These are phyloP conservation scores for Pygoscelis antarcticus DNA, from an alignment of 2,113 vertebrate genomes.

Conservation along the genomic window DNA sequence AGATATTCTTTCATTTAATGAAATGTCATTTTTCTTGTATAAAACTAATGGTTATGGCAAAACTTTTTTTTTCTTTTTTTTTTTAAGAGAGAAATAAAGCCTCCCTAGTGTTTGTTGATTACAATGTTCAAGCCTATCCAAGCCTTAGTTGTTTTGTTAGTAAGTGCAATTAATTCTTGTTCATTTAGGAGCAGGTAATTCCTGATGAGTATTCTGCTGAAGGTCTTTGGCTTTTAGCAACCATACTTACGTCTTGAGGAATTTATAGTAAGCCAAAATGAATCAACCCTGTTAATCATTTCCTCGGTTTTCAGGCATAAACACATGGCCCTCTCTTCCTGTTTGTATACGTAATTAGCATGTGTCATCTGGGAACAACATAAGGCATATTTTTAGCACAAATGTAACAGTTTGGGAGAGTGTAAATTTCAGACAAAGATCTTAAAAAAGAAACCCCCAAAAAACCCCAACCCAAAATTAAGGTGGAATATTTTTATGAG, in stretches of 20 bases:
- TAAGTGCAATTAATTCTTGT: background rate
- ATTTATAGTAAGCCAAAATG: background rate
- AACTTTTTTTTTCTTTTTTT: too few species aligned
- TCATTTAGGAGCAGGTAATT: background rate
- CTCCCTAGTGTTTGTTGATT: background rate
- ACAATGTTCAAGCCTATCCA: background rate
- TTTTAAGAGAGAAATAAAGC: background rate
- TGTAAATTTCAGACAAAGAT: background rate
- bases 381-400: background rate
- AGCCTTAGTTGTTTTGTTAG: background rate
- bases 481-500: background rate
- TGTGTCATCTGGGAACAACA: background rate
- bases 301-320: background rate
- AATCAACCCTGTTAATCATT: slow-evolving; percentile 2
- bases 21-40: background rate
- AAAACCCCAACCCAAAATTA: background rate
- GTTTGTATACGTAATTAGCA: background rate
- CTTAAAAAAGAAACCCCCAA: background rate
- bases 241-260: background rate
- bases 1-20: background rate
- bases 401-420: background rate
- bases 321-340: background rate
- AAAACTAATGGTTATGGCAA: background rate
- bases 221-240: background rate
- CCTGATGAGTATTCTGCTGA: background rate